Evolutionary conservation across 2,797 vertebrate species (phyloP).

Genomic region (Hipposideros larvatus): DNA sequence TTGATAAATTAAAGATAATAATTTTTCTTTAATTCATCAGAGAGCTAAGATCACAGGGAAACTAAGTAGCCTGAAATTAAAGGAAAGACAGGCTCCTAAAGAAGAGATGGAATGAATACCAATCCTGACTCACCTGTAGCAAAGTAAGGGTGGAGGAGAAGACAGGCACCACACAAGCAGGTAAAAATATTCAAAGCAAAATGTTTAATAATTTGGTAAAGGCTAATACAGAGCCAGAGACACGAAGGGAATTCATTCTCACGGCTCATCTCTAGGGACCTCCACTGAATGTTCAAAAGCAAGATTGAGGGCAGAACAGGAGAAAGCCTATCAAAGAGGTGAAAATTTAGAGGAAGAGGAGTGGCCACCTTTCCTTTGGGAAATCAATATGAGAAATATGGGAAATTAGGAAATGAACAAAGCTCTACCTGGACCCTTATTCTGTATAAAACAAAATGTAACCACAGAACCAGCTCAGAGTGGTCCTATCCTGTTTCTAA

Average conservation of each 20-base stretch:
- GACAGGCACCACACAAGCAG: background rate
- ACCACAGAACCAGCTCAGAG: background rate
- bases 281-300: background rate
- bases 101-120: background rate
- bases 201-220: background rate
- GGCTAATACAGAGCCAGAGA: background rate
- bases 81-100: background rate
- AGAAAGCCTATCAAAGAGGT: background rate
- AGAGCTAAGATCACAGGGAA: background rate
- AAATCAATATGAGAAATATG: background rate
- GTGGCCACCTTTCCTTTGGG: background rate
- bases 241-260: background rate
- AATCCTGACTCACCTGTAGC: background rate
- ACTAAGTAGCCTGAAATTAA: background rate
- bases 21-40: background rate
- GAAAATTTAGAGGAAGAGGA: background rate
- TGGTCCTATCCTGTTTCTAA: background rate
- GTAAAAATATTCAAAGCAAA: constrained; percentile 12
- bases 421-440: background rate
- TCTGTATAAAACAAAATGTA: background rate
- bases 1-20: background rate
- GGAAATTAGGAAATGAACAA: background rate
- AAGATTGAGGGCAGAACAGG: background rate
- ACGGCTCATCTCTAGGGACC: background rate
- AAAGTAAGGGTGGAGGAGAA: background rate